Base-by-base conservation (phyloP, 1,140 invertebrate genomes). In the Bombus huntii region DNA sequence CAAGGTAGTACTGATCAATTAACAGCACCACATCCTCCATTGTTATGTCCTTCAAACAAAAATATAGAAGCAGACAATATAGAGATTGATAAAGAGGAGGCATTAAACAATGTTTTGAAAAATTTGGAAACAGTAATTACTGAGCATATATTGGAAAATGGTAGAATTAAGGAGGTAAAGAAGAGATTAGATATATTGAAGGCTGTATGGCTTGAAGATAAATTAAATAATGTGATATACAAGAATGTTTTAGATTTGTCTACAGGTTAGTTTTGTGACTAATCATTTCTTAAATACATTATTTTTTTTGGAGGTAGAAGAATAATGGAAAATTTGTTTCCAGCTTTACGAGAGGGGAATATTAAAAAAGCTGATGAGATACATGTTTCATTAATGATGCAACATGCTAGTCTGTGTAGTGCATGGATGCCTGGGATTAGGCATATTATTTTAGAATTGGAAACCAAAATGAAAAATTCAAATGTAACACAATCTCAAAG, bases 401-500 rank as follows among this genome's bases (percentile, higher is more conserved):
- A 94, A 31, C 88, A 95, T 88, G 92, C 93, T 44, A 89, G 90
- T 37, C 12, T 94, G 9, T 96, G 95, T 72, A 95, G 92, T 86
- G 91, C 93, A 34, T 96, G 95, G 95, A 95, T 96, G 90, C 89
- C 94, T 39, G 95, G 94, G 22, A 92, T 96, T 22, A 93, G 95
- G 71, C 93, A 94, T 71, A 76, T 95, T 13, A 95, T 95, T 81
- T 90, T 94, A 47, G 93, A 89, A 88, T 85, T 94, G 18, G 92
- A 92, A 82, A 88, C 80, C 25, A 92, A 91, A 87, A 74, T 62
- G 39, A 72, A 85, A 9, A 74, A 57, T 73, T 47, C 59, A 5
- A 78, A 12, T 57, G 65, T 37, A 31, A 34, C 22, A 25, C 59
- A 87, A 42, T 25, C n/a, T 31, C 10, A 81, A 28, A 65, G 31